Evolutionary conservation across 2,888 invertebrate species (phyloP), one percentile per base, ranked within the genome.

Genomic region (Yponomeuta cagnagella): DNA sequence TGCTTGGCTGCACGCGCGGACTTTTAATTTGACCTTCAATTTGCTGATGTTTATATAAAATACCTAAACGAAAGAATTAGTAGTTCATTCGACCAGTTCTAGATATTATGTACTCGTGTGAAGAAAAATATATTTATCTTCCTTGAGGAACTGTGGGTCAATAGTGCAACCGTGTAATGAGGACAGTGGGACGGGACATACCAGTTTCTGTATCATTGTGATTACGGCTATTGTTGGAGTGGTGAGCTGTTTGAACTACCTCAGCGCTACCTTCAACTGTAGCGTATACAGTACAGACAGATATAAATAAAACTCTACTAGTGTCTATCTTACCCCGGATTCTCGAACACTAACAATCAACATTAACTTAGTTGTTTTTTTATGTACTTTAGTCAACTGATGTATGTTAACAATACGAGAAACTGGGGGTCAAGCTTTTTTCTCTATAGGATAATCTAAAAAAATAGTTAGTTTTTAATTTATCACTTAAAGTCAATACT

Each of bases 1-100:
- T 64, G 67, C 67, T 67, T 67, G 67, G 67, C 67, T 43, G 67
- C 67, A 67, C 67, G 67, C 67, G 30, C 33, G 8, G 31, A 31
- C 43, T 33, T 67, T 43, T 8, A 67, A 33, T 67, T 37, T 43
- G 67, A 67, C 67, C 67, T 67, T 67, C 67, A 67, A 64, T n/a
- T 12, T 43, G 37, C 43, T 33, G 9, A 67, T 43, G 67, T 67
- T 67, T 67, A 67, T 67, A 67, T 43, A 67, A 67, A 67, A 43
- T 65, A 37, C 37, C 37, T 37, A 67, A 67, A 37, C 10, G 12
- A 67, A 67, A 37, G 15, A 43, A 15, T 9, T 2, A 67, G 15
- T 67, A 37, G 15, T 67, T n/a, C 8, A 10, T 37, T 5, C 67
- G 8, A 67, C n/a, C 6, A 10, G n/a, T 37, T 66, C 37, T 64